phyloP scores from a whole-genome alignment of 2,113 vertebrate genomes.

The Mionectes macconnelli region DNA sequence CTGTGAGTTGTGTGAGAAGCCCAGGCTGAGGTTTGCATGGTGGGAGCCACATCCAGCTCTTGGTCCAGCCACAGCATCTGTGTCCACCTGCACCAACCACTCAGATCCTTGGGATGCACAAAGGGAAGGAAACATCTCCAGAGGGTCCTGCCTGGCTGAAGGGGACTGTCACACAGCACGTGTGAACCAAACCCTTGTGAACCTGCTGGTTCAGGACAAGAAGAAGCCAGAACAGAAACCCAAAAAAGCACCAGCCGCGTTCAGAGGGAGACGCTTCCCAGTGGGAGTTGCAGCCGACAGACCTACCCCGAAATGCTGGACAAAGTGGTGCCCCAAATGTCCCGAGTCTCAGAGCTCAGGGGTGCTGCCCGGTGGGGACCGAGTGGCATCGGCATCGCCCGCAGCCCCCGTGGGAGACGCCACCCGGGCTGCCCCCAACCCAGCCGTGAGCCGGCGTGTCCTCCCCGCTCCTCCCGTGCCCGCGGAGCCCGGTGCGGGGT shows the following conservation, averaged over 20 bases:
- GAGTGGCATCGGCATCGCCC: background rate
- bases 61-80: background rate
- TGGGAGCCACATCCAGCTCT: background rate
- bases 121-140: background rate
- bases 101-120: background rate
- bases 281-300: background rate
- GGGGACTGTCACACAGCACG: fast-evolving
- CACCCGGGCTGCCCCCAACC: background rate
- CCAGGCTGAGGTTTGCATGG: background rate
- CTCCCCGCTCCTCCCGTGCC: background rate
- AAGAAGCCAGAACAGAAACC: background rate
- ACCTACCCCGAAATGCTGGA: background rate
- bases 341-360: background rate
- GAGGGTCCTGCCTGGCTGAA: background rate
- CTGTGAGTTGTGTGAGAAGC: background rate
- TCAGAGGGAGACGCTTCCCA: background rate
- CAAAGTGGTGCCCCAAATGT: fast-evolving
- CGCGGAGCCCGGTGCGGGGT: background rate
- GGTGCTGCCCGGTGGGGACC: background rate
- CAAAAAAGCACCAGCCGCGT: fast-evolving
- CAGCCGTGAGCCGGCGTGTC: fast-evolving
- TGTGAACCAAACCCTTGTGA: background rate
- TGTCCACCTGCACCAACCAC: background rate
- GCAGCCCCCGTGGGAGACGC: background rate
- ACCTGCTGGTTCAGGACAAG: background rate